Base-by-base conservation (phyloP, 2,888 invertebrate genomes). In the Herminia tarsipennalis region DNA sequence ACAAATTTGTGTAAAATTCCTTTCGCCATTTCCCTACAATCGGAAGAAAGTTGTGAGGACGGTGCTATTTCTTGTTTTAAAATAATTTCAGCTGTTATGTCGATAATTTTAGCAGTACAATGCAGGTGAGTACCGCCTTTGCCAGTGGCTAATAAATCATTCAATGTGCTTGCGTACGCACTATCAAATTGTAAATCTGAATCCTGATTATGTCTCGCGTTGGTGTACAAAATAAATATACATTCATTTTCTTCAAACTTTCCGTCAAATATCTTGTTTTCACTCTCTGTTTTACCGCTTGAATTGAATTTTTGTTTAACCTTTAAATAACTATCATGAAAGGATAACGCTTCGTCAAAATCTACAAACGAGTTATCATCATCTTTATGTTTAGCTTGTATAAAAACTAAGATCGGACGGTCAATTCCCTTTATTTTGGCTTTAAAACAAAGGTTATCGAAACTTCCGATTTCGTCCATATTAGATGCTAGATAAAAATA, bases 381-480 rank as follows among this genome's bases (percentile, higher is more conserved):
- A 3, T 61, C 49, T 12, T 40, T 43, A 13, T 61, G 57, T 20
- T 56, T 61, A 0, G 49, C 49, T 50, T 61, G 60, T 12, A 61
- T 22, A 13, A 61, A 61, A 0, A 53, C 44, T 1, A 35, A 6
- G 9, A 53, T 1, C 2, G 30, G 42, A 33, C 44, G 38, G 4
- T 56, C 0, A 0, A 18, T 5, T 2, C 12, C 34, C 8, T 46
- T 49, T 2, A 45, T 4, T 34, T 38, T 44, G 8, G 38, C 35
- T 34, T 27, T 61, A 8, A 56, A 35, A 13, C 53, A 53, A 8
- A 63, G 43, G 2, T 63, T 60, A 18, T 59, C 63, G 16, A 63
- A 52, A 0, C 33, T 51, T 1, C 60, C 63, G 10, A 54, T n/a
- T 4, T 43, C 38, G 18, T 49, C 48, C 14, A 48, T 41, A 18